These are phyloP conservation scores for Drosophila sordidapex DNA, from an alignment of 2,888 invertebrate genomes.

Conservation along the genomic window DNA sequence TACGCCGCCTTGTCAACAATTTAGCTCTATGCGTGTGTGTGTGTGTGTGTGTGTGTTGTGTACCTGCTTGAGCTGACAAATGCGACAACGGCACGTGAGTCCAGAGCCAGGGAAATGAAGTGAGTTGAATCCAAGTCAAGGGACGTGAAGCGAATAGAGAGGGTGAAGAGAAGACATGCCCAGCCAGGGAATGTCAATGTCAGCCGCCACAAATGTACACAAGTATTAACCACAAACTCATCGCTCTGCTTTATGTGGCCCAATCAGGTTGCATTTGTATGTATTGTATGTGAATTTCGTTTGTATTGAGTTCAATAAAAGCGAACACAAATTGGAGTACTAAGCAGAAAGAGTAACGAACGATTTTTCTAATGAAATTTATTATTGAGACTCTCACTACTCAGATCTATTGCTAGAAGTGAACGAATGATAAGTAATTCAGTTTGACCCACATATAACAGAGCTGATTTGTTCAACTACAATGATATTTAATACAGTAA, in stretches of 20 bases:
- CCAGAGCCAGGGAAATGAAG: conserved; percentile 16
- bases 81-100: conserved; percentile 56
- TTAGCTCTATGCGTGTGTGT: conserved; percentile 22
- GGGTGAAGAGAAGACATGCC: neutral
- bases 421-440: neutral
- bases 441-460: neutral
- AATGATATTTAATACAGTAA: too few species aligned
- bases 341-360: neutral
- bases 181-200: conserved; percentile 30
- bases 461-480: neutral
- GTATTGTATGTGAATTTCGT: neutral
- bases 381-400: neutral
- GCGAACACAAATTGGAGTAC: neutral
- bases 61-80: conserved; percentile 44
- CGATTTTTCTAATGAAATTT: neutral
- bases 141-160: neutral
- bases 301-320: neutral
- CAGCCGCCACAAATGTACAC: neutral
- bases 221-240: conserved; percentile 7
- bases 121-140: neutral
- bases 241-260: neutral
- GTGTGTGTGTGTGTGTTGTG: conserved; percentile 6
- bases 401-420: neutral
- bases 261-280: conserved; percentile 9
- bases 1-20: conserved; percentile 62